Evolutionary conservation across 2,113 vertebrate genomes (phyloP).

Genomic region (Alexandromys fortis): DNA sequence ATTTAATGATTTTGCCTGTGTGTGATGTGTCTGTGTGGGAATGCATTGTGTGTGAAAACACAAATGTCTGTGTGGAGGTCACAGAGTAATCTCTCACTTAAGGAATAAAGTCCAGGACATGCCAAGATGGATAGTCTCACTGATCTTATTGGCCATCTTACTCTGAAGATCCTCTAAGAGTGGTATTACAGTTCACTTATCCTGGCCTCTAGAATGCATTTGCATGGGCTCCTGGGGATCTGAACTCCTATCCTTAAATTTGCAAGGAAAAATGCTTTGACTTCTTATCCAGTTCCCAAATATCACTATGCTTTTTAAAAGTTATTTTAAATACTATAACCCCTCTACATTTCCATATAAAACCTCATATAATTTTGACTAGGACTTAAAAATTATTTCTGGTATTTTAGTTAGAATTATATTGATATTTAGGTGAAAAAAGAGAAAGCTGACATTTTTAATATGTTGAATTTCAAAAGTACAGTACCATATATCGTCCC

Average conservation of each 20-base stretch:
- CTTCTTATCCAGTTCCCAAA: background rate
- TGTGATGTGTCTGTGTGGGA: background rate
- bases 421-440: background rate
- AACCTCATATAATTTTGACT: background rate
- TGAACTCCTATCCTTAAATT: background rate
- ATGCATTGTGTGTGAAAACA: background rate
- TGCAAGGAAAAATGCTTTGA: background rate
- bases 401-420: background rate
- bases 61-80: background rate
- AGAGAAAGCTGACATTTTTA: background rate
- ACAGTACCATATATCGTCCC: background rate
- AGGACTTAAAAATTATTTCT: background rate
- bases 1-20: background rate
- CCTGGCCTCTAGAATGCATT: background rate
- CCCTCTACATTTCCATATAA: background rate
- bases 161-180: too few relatives aligned
- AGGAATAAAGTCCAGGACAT: background rate
- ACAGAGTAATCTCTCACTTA: background rate
- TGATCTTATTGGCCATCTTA: background rate
- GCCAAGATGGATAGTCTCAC: background rate
- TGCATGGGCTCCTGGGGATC: background rate
- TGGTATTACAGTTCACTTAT: background rate
- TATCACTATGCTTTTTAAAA: background rate
- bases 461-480: background rate
- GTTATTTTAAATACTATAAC: background rate